These are phyloP conservation scores for Oncorhynchus kisutch DNA, from an alignment of 2,113 vertebrate species.

Conservation along the genomic window DNA sequence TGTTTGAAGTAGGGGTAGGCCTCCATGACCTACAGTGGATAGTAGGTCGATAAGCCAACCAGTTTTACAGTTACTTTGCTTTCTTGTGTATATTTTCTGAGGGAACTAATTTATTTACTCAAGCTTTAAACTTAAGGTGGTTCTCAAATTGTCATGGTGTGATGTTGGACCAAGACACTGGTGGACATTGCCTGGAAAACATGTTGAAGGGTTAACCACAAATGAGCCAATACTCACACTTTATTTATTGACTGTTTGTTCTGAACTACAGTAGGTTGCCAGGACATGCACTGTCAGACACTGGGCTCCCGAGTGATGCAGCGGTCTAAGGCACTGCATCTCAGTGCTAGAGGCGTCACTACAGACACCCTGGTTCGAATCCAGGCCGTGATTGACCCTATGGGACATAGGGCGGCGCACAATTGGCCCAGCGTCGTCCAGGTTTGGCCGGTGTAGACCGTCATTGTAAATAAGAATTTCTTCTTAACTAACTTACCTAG, in stretches of 20 bases:
- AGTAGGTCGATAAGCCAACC: background rate
- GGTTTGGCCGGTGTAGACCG: too few species aligned
- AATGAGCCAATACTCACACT: background rate
- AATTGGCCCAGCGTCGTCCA: too few species aligned
- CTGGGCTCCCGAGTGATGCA: too few species aligned
- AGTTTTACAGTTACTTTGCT: background rate
- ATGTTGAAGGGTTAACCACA: background rate
- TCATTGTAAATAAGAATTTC: too few species aligned
- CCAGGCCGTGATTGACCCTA: too few species aligned
- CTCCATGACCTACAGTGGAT: background rate
- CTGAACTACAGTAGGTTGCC: background rate
- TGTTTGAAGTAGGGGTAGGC: constrained; percentile 8
- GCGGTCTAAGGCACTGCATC: too few species aligned
- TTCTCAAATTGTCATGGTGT: background rate
- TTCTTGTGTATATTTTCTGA: background rate
- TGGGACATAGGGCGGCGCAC: too few species aligned
- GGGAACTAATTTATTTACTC: background rate
- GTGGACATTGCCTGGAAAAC: background rate
- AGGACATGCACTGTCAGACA: background rate
- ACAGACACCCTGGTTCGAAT: too few species aligned
- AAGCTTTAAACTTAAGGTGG: background rate
- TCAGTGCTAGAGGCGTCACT: too few species aligned
- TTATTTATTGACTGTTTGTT: background rate
- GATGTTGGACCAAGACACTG: background rate
- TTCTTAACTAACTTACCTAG: too few species aligned